phyloP scores from a whole-genome alignment of 92 coral and sea anemone genomes.

The Porites rus region DNA sequence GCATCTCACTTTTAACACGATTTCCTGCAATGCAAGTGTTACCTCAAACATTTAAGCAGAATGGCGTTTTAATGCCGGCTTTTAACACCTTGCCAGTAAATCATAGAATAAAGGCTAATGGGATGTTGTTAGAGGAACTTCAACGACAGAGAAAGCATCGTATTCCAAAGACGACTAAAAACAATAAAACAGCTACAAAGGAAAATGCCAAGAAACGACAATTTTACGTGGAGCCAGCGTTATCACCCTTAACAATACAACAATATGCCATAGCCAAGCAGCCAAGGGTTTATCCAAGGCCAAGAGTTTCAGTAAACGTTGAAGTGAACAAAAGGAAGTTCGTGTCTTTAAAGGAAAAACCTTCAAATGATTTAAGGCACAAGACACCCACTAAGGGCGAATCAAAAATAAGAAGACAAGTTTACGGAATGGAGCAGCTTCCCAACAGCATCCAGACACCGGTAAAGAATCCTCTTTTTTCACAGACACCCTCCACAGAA shows the following conservation, averaged over 20 bases:
- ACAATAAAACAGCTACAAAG: conserved; percentile 11
- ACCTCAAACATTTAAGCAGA: conserved; percentile 81
- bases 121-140: conserved; percentile 72
- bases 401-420: conserved; percentile 53
- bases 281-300: conserved; percentile 24
- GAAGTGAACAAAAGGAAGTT: conserved; percentile 57
- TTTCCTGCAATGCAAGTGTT: conserved; percentile 92
- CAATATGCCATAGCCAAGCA: conserved; percentile 22
- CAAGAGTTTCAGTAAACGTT: conserved; percentile 69
- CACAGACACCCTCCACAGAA: neutral
- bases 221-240: conserved; percentile 27
- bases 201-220: conserved; percentile 49
- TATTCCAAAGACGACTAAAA: conserved; percentile 46
- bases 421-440: conserved; percentile 65
- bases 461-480: neutral
- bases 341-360: conserved; percentile 6
- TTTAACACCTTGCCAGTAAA: conserved; percentile 68
- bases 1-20: conserved; percentile 76
- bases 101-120: conserved; percentile 64
- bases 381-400: neutral
- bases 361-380: neutral
- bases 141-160: conserved; percentile 64
- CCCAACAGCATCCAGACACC: conserved; percentile 45
- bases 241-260: conserved; percentile 39
- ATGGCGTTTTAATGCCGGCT: conserved; percentile 77